Percentiles rank a stretch among this genome's conserved stretches.
These are phyloP conservation scores for Malurus elegans DNA, from an alignment of 2,113 vertebrate species.

Conservation along the genomic window DNA sequence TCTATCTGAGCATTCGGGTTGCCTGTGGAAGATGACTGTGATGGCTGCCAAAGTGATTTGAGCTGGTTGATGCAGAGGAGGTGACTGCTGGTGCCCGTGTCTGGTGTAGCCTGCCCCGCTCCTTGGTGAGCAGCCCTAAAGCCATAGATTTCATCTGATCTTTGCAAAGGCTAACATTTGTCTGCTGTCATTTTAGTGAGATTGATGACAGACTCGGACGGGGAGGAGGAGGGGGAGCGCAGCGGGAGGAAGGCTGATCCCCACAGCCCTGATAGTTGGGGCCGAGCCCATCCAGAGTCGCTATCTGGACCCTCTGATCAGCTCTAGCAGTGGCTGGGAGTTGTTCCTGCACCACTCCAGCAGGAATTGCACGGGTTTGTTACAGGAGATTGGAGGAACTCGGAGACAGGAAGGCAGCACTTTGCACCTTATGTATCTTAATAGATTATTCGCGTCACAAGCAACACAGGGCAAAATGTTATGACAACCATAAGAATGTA, in stretches of 20 bases:
- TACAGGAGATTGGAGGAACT: constrained; percentile 45
- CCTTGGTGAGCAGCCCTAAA: constrained; percentile 88
- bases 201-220: constrained; percentile 93
- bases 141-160: constrained; percentile 98
- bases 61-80: constrained; percentile 60
- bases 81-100: constrained; percentile 69
- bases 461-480: constrained; percentile 74
- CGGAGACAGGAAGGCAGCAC: constrained; percentile 33
- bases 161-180: constrained; percentile 99
- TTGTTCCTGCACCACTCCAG: not conserved
- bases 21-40: constrained; percentile 54
- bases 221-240: constrained; percentile 63
- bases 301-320: not conserved
- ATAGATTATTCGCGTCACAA: constrained; percentile 69
- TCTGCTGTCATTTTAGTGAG: constrained; percentile 98
- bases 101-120: constrained; percentile 72
- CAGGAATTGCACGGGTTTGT: constrained; percentile 51
- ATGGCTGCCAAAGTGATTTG: constrained; percentile 71
- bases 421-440: constrained; percentile 75
- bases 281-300: constrained; percentile 57
- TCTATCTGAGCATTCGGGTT: constrained; percentile 69
- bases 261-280: constrained; percentile 39
- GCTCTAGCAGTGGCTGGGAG: not conserved
- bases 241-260: constrained; percentile 54
- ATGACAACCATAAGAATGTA: constrained; percentile 79